These are phyloP conservation scores for Oncorhynchus gorbuscha DNA, from an alignment of 2,113 vertebrate genomes.

Conservation along the genomic window DNA sequence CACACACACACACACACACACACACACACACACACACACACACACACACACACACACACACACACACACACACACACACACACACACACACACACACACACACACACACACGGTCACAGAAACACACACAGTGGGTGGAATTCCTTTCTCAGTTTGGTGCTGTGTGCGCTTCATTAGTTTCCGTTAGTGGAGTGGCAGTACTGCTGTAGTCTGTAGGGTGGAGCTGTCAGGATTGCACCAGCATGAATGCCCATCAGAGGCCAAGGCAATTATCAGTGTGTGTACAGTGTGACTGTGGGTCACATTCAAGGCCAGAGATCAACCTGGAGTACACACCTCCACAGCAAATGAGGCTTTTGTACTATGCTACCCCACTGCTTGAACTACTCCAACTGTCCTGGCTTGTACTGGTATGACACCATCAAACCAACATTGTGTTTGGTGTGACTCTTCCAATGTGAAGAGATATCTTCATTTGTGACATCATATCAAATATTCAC, in stretches of 20 bases:
- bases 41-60: neutral
- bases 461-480: neutral
- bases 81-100: neutral
- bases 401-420: neutral
- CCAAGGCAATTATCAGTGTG: slow-evolving; percentile 63
- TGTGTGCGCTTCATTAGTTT: slow-evolving; percentile 58
- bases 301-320: neutral
- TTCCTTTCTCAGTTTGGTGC: slow-evolving; percentile 29
- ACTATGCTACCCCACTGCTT: neutral
- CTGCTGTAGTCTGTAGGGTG: slow-evolving; percentile 42
- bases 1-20: slow-evolving; percentile 6
- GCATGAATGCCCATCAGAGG: slow-evolving; percentile 45
- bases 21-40: slow-evolving; percentile 18
- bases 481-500: neutral
- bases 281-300: slow-evolving; percentile 24
- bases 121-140: slow-evolving; percentile 29
- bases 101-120: slow-evolving; percentile 12
- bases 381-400: neutral
- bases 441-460: neutral
- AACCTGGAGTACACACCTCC: neutral
- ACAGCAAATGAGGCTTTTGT: neutral
- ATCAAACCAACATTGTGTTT: neutral
- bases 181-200: slow-evolving; percentile 43
- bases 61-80: neutral
- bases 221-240: slow-evolving; percentile 52